Conservation (phyloP, 1,140 invertebrate genomes). For the Druon quercuslanigerum region DNA sequence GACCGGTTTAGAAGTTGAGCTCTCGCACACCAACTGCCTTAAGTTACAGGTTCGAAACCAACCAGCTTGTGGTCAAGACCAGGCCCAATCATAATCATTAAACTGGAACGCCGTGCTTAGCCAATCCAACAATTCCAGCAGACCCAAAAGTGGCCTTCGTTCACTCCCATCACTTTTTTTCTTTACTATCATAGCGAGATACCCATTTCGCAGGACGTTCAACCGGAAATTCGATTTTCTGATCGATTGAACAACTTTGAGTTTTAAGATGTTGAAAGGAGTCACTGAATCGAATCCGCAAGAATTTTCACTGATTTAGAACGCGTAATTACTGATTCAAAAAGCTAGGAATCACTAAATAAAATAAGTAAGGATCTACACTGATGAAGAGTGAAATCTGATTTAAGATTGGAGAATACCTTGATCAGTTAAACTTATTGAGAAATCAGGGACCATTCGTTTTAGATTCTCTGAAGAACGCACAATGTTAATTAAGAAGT, state of each 20-base stretch:
- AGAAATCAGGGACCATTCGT: too few species aligned
- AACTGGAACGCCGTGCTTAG: constrained; percentile 20
- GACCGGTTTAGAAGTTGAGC: constrained; percentile 68
- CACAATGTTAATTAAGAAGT: too few species aligned
- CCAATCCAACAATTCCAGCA: constrained; percentile 14
- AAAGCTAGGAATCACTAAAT: too few species aligned
- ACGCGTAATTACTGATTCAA: too few species aligned
- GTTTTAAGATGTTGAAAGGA: too few species aligned
- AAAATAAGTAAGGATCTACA: too few species aligned
- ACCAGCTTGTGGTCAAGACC: constrained; percentile 56
- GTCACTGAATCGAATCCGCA: too few species aligned
- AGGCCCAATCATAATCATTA: constrained; percentile 62
- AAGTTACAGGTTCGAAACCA: constrained; percentile 45
- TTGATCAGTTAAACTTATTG: too few species aligned
- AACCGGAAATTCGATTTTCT: not conserved
- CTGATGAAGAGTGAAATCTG: too few species aligned
- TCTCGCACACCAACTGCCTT: constrained; percentile 53
- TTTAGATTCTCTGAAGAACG: too few species aligned
- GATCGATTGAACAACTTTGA: not conserved
- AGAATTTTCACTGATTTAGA: too few species aligned
- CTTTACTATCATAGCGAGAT: not conserved
- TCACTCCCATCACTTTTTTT: constrained; percentile 26
- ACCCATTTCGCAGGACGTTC: not conserved
- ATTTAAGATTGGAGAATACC: too few species aligned
- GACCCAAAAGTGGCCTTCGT: constrained; percentile 25